Conservation (phyloP, 2,113 vertebrate species). For the Otocyon megalotis region DNA sequence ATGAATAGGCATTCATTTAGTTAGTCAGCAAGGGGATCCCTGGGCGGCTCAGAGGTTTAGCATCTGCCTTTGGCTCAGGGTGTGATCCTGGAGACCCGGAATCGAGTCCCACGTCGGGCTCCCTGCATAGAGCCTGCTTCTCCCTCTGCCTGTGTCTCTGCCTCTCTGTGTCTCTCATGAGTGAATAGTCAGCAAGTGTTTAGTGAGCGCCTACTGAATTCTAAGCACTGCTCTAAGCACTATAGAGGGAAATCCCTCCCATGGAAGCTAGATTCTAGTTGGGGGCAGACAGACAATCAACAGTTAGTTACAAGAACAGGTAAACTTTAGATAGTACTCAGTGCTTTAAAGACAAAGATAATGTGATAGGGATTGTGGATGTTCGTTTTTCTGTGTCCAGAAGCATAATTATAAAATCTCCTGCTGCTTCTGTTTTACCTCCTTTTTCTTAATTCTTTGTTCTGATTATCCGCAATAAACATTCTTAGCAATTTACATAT, state of each 20-base stretch:
- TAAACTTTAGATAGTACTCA: background rate
- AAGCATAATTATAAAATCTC: background rate
- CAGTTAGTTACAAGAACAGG: background rate
- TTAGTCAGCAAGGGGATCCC: background rate
- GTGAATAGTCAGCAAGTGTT: background rate
- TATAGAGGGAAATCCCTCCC: background rate
- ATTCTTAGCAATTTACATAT: slow-evolving; percentile 17
- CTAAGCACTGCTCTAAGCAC: background rate
- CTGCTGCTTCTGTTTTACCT: background rate
- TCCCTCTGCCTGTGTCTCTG: too few relatives aligned
- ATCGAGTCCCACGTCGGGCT: too few relatives aligned
- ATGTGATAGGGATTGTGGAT: background rate
- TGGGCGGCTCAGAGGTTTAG: too few relatives aligned
- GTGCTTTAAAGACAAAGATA: background rate
- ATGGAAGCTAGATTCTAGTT: background rate
- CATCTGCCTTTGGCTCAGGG: too few relatives aligned
- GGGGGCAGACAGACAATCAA: background rate
- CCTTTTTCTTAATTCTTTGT: slow-evolving; percentile 13
- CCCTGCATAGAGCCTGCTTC: too few relatives aligned
- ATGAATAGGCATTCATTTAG: background rate
- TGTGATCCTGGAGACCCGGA: too few relatives aligned
- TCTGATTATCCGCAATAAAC: slow-evolving; percentile 17
- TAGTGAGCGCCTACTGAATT: background rate
- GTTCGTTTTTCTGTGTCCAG: background rate
- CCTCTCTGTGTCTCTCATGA: too few relatives aligned